phyloP scores from a whole-genome alignment of 2,113 vertebrate genomes.

The Genyomyrus donnyi region DNA sequence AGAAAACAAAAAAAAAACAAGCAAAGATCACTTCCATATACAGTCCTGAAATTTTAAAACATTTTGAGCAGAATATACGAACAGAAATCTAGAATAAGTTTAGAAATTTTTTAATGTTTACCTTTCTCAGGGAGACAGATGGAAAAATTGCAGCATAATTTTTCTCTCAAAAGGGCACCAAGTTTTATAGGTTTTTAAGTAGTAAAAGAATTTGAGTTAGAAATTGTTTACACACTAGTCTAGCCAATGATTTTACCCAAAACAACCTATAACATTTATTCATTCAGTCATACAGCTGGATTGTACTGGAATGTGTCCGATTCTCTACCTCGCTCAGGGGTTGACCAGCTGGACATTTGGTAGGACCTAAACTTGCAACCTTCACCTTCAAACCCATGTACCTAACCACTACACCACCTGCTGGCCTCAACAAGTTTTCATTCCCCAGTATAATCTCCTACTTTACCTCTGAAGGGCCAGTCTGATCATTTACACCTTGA shows the following conservation, averaged over 20 bases:
- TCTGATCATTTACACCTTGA: not conserved
- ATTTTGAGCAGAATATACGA: not conserved
- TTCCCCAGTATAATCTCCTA: not conserved
- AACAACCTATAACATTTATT: not conserved
- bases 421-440: not conserved
- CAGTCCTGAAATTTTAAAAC: not conserved
- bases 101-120: not conserved
- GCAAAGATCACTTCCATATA: not conserved
- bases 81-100: not conserved
- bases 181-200: not conserved
- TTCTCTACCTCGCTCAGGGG: not conserved
- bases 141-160: not conserved
- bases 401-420: not conserved
- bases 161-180: not conserved
- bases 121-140: not conserved
- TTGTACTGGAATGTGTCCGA: not conserved
- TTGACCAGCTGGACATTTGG: not conserved
- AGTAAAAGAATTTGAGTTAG: not conserved
- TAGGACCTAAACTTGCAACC: not conserved
- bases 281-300: not conserved
- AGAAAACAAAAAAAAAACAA: not conserved
- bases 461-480: not conserved
- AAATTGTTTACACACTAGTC: not conserved
- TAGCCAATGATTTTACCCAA: not conserved
- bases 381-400: not conserved